Conservation (phyloP, 1,140 invertebrate genomes). For the Orchestia grillus region DNA sequence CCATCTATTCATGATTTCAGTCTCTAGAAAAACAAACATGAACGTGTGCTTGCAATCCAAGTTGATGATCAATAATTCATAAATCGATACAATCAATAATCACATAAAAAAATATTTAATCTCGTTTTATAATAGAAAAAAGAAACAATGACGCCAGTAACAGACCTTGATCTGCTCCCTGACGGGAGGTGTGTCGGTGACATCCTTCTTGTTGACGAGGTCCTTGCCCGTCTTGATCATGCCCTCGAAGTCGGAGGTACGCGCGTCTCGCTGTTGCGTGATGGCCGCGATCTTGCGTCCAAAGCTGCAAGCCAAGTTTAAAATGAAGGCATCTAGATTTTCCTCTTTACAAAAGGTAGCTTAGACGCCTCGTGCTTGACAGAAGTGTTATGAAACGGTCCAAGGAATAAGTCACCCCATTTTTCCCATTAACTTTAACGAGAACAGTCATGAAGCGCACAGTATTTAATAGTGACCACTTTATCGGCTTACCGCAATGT, state of each 20-base stretch:
- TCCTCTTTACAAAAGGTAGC: neutral
- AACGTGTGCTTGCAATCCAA: neutral
- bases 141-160: neutral
- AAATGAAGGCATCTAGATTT: neutral
- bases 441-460: too few relatives aligned
- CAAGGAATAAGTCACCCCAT: too few relatives aligned
- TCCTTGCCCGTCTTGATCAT: slow-evolving; percentile 85
- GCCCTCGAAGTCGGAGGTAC: slow-evolving; percentile 80
- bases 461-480: too few relatives aligned
- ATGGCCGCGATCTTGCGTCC: slow-evolving; percentile 77
- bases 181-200: slow-evolving; percentile 87
- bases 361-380: too few relatives aligned
- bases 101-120: neutral
- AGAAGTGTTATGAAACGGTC: too few relatives aligned
- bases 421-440: too few relatives aligned
- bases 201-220: slow-evolving; percentile 88
- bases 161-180: slow-evolving; percentile 85
- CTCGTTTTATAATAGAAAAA: neutral
- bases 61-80: neutral
- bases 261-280: slow-evolving; percentile 74
- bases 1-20: neutral
- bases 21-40: neutral
- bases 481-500: too few relatives aligned
- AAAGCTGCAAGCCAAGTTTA: slow-evolving; percentile 58
- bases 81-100: neutral